A percentile compares a stretch with the other conserved stretches of the same genome.
These are phyloP conservation scores for Lasius platythorax DNA, from an alignment of 2,888 invertebrate genomes.

Conservation along the genomic window DNA sequence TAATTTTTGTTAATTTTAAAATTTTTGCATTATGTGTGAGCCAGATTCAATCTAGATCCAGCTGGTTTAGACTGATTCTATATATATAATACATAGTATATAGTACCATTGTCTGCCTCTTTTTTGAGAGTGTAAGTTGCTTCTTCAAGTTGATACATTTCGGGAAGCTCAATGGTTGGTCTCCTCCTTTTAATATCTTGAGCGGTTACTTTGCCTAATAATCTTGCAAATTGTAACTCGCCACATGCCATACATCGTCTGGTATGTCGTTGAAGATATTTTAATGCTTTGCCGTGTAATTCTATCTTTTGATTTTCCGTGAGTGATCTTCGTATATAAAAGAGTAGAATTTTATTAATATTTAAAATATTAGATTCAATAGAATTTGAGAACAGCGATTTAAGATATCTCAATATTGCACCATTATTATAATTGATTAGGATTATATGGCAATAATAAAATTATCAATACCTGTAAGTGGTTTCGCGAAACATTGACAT, in stretches of 20 bases:
- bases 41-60: not conserved
- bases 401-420: not conserved
- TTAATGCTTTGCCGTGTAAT: slow-evolving; percentile 88
- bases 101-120: not conserved
- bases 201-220: slow-evolving; percentile 83
- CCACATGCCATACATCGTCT: slow-evolving; percentile 88
- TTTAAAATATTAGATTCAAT: not conserved
- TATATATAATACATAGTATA: not conserved
- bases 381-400: not conserved
- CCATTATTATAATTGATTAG: not conserved
- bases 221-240: slow-evolving; percentile 87
- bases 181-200: slow-evolving; percentile 52
- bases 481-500: slow-evolving; percentile 88
- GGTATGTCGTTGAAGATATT: slow-evolving; percentile 88
- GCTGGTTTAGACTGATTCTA: not conserved
- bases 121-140: not conserved
- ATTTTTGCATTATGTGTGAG: not conserved
- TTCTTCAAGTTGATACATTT: slow-evolving; percentile 46
- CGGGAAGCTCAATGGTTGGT: slow-evolving; percentile 44
- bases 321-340: slow-evolving; percentile 84
- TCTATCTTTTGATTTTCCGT: slow-evolving; percentile 89
- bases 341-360: slow-evolving; percentile 15
- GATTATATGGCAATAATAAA: slow-evolving; percentile 5
- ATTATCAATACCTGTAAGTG: slow-evolving; percentile 86
- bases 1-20: not conserved